Conservation (phyloP, 1,140 invertebrate species). For the Anthonomus grandis region DNA sequence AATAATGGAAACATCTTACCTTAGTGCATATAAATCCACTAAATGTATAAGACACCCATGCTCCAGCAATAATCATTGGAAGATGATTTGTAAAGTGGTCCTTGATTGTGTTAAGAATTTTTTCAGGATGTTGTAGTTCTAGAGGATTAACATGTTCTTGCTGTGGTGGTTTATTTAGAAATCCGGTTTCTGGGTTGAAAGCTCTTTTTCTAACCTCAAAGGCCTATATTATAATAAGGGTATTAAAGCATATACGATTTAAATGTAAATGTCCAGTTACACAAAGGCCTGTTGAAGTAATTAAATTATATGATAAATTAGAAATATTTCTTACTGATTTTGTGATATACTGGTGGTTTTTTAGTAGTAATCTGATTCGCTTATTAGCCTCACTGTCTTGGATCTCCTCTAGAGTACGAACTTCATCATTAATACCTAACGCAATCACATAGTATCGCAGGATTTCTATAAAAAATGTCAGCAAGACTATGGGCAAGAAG, state of each 20-base stretch:
- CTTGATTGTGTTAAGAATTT: constrained; percentile 98
- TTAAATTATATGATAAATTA: not conserved
- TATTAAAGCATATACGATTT: too few species aligned
- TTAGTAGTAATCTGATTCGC: constrained; percentile 81
- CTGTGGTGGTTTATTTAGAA: constrained; percentile 76
- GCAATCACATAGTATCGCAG: constrained; percentile 95
- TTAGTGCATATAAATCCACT: constrained; percentile 95
- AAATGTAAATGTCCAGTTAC: too few species aligned
- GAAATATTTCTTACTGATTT: constrained; percentile 46
- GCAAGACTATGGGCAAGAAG: constrained; percentile 93
- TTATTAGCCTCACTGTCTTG: constrained; percentile 74
- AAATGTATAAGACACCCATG: constrained; percentile 99
- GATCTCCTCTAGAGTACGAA: constrained; percentile 90
- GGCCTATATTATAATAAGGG: constrained; percentile 54
- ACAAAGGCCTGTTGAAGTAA: not conserved
- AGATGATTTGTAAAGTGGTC: constrained; percentile 95
- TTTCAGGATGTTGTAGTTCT: constrained; percentile 89
- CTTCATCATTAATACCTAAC: constrained; percentile 89
- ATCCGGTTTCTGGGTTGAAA: constrained; percentile 94
- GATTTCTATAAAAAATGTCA: constrained; percentile 95
- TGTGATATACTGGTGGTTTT: constrained; percentile 95
- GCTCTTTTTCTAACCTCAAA: constrained; percentile 90
- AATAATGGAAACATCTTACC: constrained; percentile 53
- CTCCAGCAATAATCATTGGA: constrained; percentile 96
- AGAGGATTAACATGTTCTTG: constrained; percentile 57